Percentiles rank a stretch among this genome's conserved stretches.
These are phyloP conservation scores for Apantesis nais DNA, from an alignment of 2,888 invertebrate species.

Conservation along the genomic window DNA sequence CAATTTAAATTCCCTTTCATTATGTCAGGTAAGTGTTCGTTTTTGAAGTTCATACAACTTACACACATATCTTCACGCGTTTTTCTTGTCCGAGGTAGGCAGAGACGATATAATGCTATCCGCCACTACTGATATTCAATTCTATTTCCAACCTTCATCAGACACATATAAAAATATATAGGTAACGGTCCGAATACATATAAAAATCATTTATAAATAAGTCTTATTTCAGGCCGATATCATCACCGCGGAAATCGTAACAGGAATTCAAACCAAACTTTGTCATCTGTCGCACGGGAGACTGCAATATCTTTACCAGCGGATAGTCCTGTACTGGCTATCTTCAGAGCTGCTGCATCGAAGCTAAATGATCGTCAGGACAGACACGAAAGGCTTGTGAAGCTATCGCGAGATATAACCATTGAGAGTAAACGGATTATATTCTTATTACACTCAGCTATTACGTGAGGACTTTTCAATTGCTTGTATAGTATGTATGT, in stretches of 20 bases:
- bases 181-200: neutral
- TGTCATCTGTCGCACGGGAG: slow-evolving; percentile 68
- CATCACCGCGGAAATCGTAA: slow-evolving; percentile 57
- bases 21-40: slow-evolving; percentile 63
- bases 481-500: too few relatives aligned
- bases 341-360: slow-evolving; percentile 87
- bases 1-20: neutral
- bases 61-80: neutral
- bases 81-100: neutral
- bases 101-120: neutral
- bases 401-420: slow-evolving; percentile 93
- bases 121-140: neutral
- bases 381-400: slow-evolving; percentile 92
- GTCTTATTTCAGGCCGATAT: slow-evolving; percentile 54
- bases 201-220: neutral
- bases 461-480: slow-evolving; percentile 71
- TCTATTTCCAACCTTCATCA: neutral
- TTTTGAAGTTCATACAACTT: neutral
- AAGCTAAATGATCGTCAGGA: slow-evolving; percentile 93
- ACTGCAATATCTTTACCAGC: slow-evolving; percentile 61
- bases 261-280: slow-evolving; percentile 51
- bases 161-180: neutral
- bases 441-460: slow-evolving; percentile 91
- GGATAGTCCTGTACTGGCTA: slow-evolving; percentile 84
- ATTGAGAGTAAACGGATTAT: slow-evolving; percentile 96